Evolutionary conservation across 2,888 invertebrate species (phyloP).

Genomic region (Chrysotoxum bicinctum): DNA sequence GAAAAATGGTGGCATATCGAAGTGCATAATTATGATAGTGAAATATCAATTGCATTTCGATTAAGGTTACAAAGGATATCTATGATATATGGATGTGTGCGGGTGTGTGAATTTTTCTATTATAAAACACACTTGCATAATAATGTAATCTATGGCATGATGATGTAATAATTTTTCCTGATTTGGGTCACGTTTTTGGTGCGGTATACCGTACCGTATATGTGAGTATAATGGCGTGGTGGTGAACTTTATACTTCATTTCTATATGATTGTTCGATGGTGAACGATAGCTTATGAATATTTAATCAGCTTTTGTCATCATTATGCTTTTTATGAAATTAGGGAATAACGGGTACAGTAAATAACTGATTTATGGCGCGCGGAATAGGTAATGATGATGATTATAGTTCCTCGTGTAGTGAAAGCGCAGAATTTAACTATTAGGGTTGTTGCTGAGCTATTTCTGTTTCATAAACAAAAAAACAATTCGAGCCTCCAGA

Average conservation of each 20-base stretch:
- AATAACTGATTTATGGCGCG: background rate
- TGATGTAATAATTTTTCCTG: background rate
- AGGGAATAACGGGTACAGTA: background rate
- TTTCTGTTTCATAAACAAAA: too few relatives aligned
- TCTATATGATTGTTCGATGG: background rate
- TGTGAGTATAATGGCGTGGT: background rate
- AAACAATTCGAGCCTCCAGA: too few relatives aligned
- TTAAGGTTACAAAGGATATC: background rate
- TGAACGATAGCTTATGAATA: conserved; percentile 2
- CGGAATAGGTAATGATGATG: background rate
- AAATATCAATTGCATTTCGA: conserved; percentile 13
- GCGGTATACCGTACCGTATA: background rate
- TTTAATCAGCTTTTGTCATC: conserved; percentile 6
- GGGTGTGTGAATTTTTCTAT: background rate
- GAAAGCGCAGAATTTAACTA: background rate
- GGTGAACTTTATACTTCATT: background rate
- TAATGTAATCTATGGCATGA: background rate
- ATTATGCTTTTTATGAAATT: background rate
- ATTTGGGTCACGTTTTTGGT: conserved; percentile 8
- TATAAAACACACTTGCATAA: background rate
- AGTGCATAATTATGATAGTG: background rate
- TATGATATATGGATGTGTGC: background rate
- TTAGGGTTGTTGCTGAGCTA: too few relatives aligned
- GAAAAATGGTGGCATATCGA: background rate
- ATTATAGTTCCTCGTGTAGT: background rate